phyloP scores from a whole-genome alignment of 2,113 vertebrate genomes.

The Scomber scombrus region DNA sequence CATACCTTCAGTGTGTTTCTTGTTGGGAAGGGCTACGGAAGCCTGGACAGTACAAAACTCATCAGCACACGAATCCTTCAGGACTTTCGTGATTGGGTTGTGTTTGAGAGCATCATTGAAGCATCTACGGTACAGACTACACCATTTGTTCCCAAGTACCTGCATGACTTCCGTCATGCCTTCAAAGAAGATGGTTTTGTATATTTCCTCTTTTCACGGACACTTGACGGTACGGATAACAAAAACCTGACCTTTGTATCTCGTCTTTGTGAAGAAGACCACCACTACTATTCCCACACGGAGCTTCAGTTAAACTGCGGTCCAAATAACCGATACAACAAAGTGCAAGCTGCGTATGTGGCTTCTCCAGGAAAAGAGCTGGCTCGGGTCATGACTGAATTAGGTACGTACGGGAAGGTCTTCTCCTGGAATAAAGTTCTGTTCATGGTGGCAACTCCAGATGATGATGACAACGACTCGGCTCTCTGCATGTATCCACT shows the following conservation, averaged over 20 bases:
- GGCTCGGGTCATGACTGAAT: slow-evolving; percentile 73
- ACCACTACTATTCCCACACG: slow-evolving; percentile 92
- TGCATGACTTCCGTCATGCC: slow-evolving; percentile 84
- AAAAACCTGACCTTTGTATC: slow-evolving; percentile 91
- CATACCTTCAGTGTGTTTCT: slow-evolving; percentile 85
- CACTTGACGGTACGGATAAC: slow-evolving; percentile 83
- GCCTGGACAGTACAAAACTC: slow-evolving; percentile 91
- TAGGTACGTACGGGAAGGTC: slow-evolving; percentile 54
- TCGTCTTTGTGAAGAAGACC: slow-evolving; percentile 90
- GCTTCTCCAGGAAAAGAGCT: slow-evolving; percentile 84
- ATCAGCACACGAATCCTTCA: slow-evolving; percentile 94
- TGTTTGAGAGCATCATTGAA: slow-evolving; percentile 94
- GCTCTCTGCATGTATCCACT: slow-evolving; percentile 93
- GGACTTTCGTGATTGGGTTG: slow-evolving; percentile 84
- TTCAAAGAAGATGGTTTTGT: slow-evolving; percentile 90
- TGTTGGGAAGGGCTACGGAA: slow-evolving; percentile 93
- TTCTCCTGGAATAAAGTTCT: slow-evolving; percentile 83
- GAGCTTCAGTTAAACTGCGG: slow-evolving; percentile 92
- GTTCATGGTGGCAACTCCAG: slow-evolving; percentile 89
- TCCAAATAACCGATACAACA: slow-evolving; percentile 79
- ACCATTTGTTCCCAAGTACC: slow-evolving; percentile 84
- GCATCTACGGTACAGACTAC: slow-evolving; percentile 87
- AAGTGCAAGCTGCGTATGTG: slow-evolving; percentile 88
- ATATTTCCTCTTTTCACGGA: slow-evolving; percentile 95
- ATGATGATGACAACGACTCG: slow-evolving; percentile 76